Conservation (phyloP, 2,113 vertebrate species). For the Pao palembangensis region DNA sequence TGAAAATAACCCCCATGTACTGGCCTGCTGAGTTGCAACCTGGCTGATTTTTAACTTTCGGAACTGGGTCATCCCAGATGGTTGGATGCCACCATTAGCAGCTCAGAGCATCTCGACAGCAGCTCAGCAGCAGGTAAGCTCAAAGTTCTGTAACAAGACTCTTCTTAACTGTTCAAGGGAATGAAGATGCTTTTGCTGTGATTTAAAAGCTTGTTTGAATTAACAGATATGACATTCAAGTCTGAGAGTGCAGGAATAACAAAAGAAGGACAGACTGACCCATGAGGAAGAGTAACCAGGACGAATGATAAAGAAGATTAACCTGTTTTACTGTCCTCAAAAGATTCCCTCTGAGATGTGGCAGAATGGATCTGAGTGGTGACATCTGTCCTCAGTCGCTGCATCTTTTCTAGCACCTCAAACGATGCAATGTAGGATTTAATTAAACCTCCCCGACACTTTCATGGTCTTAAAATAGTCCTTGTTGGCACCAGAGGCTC, state of each 20-base stretch:
- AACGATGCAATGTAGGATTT: not conserved
- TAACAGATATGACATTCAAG: constrained; percentile 67
- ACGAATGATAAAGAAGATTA: not conserved
- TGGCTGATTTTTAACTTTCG: constrained; percentile 73
- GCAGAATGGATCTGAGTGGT: no score
- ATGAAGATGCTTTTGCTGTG: constrained; percentile 43
- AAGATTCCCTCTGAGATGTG: no score
- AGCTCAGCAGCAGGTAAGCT: constrained; percentile 26
- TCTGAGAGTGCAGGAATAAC: constrained; percentile 52
- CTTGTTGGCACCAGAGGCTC: not conserved
- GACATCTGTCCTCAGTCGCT: no score
- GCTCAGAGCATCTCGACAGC: constrained; percentile 33
- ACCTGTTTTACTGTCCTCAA: not conserved
- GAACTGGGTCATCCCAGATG: constrained; percentile 49
- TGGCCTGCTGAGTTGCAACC: constrained; percentile 58
- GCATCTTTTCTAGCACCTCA: not conserved
- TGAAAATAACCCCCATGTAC: constrained; percentile 65
- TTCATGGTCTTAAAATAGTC: not conserved
- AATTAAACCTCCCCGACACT: not conserved
- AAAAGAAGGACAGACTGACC: not conserved
- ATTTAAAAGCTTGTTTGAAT: constrained; percentile 71
- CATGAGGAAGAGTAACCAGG: not conserved
- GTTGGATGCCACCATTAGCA: constrained; percentile 51
- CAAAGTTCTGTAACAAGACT: constrained; percentile 47
- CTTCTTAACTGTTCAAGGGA: constrained; percentile 26